Evolutionary conservation across 35 echinoderm and acorn worm genomes (phyloP), one percentile per base, ranked within the genome.

Genomic region (Patiria miniata): DNA sequence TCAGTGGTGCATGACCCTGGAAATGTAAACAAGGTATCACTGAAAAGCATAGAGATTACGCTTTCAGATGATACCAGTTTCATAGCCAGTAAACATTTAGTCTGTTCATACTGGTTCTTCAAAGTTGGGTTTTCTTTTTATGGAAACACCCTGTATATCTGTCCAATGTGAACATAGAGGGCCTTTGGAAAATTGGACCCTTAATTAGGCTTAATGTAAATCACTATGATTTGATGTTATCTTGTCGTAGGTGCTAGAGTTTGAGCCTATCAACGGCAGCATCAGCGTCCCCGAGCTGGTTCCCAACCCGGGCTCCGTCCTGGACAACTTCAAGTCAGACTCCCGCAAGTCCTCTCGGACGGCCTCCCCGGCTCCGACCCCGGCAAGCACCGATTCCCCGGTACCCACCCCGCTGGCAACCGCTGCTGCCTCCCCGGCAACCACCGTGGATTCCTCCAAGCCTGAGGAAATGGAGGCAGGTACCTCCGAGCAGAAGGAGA

Each of bases 191-290:
- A n/a, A n/a, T n/a, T n/a, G n/a, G n/a, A n/a, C n/a, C n/a, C n/a
- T n/a, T n/a, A n/a, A n/a, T n/a, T n/a, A n/a, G n/a, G n/a, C n/a
- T n/a, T 47, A 47, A 47, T 39, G 42, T 86, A 16, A 39, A 22
- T 39, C 38, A 5, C 55, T 8, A 36, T 8, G 51, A 6, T 86
- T 39, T 77, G 19, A 84, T 15, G 50, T 76, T 39, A 50, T 34
- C 3, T 18, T 84, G 18, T 81, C 61, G 9, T 22, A 99, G 96
- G 96, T 99, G 51, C 90, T 94, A 34, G 96, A 99, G 47, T 99
- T 99, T 92, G 96, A 99, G 61, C 96, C 96, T 8, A 92, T 99
- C 36, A 99, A 99, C 73, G 96, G 96, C 26, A 88, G 61, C 37
- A 91, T 94, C 36, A 99, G 96, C 77, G 39, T 99, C 21, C 92